These are phyloP conservation scores for Pectinophora gossypiella DNA, from an alignment of 1,140 invertebrate species.

Conservation along the genomic window DNA sequence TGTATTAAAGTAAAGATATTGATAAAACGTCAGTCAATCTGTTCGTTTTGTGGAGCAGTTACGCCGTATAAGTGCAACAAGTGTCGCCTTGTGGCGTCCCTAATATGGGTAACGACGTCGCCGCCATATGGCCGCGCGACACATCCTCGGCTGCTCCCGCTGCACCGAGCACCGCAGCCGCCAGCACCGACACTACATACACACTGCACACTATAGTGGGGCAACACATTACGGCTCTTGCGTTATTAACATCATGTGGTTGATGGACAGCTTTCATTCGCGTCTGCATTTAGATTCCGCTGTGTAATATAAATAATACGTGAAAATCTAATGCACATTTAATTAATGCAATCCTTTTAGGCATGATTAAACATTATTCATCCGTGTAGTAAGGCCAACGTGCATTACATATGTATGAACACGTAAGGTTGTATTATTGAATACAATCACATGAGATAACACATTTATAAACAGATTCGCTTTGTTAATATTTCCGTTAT, in stretches of 20 bases:
- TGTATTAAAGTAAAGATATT: slow-evolving; percentile 23
- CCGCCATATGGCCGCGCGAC: slow-evolving; percentile 66
- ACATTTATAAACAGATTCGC: slow-evolving; percentile 2
- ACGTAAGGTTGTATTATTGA: slow-evolving; percentile 12
- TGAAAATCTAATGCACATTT: too few relatives aligned
- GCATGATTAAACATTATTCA: neutral
- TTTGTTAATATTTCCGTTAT: neutral
- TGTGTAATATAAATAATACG: too few relatives aligned
- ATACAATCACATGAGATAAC: slow-evolving; percentile 27
- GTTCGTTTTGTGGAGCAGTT: slow-evolving; percentile 60
- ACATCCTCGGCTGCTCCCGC: slow-evolving; percentile 64
- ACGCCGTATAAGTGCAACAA: slow-evolving; percentile 72
- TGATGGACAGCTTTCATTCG: too few relatives aligned
- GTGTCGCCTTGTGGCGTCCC: slow-evolving; percentile 67
- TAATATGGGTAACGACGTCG: slow-evolving; percentile 56
- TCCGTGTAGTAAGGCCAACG: slow-evolving; percentile 11
- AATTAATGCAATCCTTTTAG: neutral
- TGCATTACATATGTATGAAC: slow-evolving; percentile 19
- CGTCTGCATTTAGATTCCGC: too few relatives aligned
- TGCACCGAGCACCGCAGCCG: too few relatives aligned
- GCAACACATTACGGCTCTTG: neutral
- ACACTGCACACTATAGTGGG: neutral
- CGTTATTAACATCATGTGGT: too few relatives aligned
- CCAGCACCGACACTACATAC: slow-evolving; percentile 16
- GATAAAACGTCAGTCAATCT: slow-evolving; percentile 39